These are phyloP conservation scores for Jordanella pulchra DNA, from an alignment of 2,797 vertebrate genomes.

Conservation along the genomic window DNA sequence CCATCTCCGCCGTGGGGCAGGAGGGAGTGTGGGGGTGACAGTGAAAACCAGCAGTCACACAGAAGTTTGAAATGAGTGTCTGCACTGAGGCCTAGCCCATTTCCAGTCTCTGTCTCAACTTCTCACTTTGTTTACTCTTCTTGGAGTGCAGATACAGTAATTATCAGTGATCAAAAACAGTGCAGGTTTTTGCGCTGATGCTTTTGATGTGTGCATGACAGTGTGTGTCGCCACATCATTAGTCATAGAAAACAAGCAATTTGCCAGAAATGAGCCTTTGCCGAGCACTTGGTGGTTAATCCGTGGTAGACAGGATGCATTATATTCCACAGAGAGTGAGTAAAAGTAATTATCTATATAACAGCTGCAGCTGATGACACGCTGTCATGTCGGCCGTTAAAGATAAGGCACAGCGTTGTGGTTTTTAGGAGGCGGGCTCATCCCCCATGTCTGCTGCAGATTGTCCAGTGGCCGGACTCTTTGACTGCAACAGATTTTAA, in stretches of 20 bases:
- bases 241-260: slow-evolving; percentile 51
- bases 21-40: slow-evolving; percentile 57
- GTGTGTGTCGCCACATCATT: slow-evolving; percentile 56
- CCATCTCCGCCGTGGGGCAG: slow-evolving; percentile 60
- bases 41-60: slow-evolving; percentile 71
- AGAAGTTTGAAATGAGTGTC: slow-evolving; percentile 69
- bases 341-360: slow-evolving; percentile 46
- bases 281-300: slow-evolving; percentile 43
- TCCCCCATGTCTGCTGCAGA: slow-evolving; percentile 47
- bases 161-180: slow-evolving; percentile 83
- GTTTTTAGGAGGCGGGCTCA: slow-evolving; percentile 30
- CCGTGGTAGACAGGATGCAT: slow-evolving; percentile 41
- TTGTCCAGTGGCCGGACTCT: slow-evolving; percentile 65
- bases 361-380: slow-evolving; percentile 40
- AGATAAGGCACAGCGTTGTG: slow-evolving; percentile 17
- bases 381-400: slow-evolving; percentile 14
- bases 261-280: slow-evolving; percentile 52
- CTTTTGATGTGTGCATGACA: slow-evolving; percentile 64
- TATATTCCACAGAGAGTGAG: slow-evolving; percentile 37
- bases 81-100: slow-evolving; percentile 6
- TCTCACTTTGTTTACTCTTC: slow-evolving; percentile 73
- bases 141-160: slow-evolving; percentile 77
- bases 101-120: slow-evolving; percentile 36
- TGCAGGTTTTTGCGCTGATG: slow-evolving; percentile 61
- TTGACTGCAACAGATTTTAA: slow-evolving; percentile 78